Base-by-base conservation (phyloP, 2,113 vertebrate genomes). In the Eublepharis macularius region DNA sequence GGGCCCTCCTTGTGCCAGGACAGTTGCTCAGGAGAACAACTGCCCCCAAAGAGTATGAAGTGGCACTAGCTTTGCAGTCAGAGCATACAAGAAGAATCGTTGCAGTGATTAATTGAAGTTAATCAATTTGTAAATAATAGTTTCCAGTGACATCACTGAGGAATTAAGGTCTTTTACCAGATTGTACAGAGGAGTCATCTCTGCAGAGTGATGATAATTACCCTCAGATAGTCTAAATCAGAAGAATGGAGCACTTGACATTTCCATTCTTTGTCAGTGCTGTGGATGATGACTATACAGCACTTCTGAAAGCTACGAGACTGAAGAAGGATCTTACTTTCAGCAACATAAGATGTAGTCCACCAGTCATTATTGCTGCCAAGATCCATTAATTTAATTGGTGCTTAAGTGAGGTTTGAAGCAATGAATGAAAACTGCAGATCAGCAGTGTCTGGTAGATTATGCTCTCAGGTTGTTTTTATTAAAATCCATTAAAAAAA, bases 301-400 rank as follows among this genome's bases (percentile, higher is more conserved):
- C 51, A 86, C 36, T 83, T 92, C 83, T 45, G 43, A 82, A 92
- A 82, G n/a, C 74, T 80, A 51, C 54, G 60, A 80, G 9, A 17
- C 49, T 87, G 80, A 87, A 60, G 45, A 85, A 89, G 39, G 74
- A 85, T 88, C 90, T 91, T 91, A 84, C 85, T 85, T 79, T 88
- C 86, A 86, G 43, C 73, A 49, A 36, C 65, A 49, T 83, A 68
- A 29, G 45, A 76, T 54, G n/a, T 8, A 32, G 39, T 84, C 10
- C 24, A 78, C 26, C n/a, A 51, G 65, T 83, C 41, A 39, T 49
- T 34, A 19, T 76, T 66, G 60, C 14, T 49, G 29, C 34, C 72
- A 39, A 74, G 10, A 19, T 77, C 11, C 74, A 77, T 54, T 68
- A 49, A 81, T 24, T 24, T 69, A 24, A 72, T 69, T 36, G 10